Base-by-base conservation (phyloP, 2,888 invertebrate genomes). In the Alsophila aescularia region DNA sequence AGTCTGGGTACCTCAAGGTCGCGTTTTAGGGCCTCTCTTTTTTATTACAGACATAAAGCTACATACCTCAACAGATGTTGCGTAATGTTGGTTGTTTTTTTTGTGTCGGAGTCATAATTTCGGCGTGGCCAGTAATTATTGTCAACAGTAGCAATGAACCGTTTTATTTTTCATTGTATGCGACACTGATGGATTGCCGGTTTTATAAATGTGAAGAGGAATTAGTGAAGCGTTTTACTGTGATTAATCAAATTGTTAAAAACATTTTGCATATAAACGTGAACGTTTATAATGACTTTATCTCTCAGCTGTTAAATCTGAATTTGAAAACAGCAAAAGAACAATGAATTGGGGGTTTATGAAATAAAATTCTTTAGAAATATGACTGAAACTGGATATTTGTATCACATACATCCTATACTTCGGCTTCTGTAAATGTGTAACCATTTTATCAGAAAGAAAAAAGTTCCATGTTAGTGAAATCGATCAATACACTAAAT, bases 121-220 rank as follows among this genome's bases (percentile, higher is more conserved):
- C 43, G 54, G 36, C 44, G 60, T 21, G 55, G 62, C 52, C 63
- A 58, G 65, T 69, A 67, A 67, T 69, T 67, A 65, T 60, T 60
- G 63, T 53, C 59, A 61, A 62, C 52, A 54, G 53, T 53, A 44
- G 58, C 64, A 60, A 68, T 73, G 69, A 69, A 73, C 61, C 68
- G 67, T 68, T 74, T 74, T 71, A 73, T 75, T 76, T 70, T 70
- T 68, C 70, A 63, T 70, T 64, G 70, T 67, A 67, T 69, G 64
- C 52, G 64, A 57, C 69, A 49, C 49, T 74, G 71, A 74, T 69
- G 64, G 64, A 75, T 69, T 56, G 56, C 48, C 34, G 53, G 51
- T 64, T 64, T 64, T 66, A 67, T 62, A 52, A 53, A 63, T 51
- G 64, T 64, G 64, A 62, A 62, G 58, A 47, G 59, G 62, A 70